These are phyloP conservation scores for Punctoribates punctum DNA, from an alignment of 2,888 invertebrate species.

Conservation along the genomic window DNA sequence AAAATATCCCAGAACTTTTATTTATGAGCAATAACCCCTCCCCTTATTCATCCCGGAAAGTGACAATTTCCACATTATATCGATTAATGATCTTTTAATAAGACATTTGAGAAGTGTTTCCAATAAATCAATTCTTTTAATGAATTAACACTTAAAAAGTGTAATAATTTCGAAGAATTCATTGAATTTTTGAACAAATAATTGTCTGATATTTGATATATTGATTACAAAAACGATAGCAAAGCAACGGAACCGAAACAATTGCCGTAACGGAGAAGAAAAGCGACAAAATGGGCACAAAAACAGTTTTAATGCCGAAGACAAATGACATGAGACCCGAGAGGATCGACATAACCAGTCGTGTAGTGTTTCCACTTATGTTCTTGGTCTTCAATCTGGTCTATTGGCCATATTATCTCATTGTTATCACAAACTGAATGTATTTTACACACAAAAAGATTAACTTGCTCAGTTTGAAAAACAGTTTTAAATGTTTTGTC, in stretches of 20 bases:
- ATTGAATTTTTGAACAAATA: not conserved
- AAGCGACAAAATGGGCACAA: constrained; percentile 47
- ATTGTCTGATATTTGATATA: not conserved
- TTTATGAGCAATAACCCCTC: no score
- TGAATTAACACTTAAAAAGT: no score
- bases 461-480: no score
- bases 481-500: no score
- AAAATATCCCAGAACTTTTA: no score
- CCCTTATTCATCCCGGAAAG: no score
- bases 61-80: no score
- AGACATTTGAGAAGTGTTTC: no score
- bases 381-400: constrained; percentile 91
- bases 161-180: not conserved
- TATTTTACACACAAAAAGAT: no score
- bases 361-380: constrained; percentile 89
- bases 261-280: constrained; percentile 46
- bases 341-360: constrained; percentile 93
- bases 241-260: constrained; percentile 1
- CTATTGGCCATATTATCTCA: constrained; percentile 84
- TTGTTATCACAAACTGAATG: constrained; percentile 26
- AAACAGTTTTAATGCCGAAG: constrained; percentile 48
- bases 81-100: no score
- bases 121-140: no score
- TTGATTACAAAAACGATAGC: not conserved
- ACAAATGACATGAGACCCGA: constrained; percentile 76